Evolutionary conservation across 2,113 vertebrate species (phyloP).

Genomic region (Eupsittula cactorum): DNA sequence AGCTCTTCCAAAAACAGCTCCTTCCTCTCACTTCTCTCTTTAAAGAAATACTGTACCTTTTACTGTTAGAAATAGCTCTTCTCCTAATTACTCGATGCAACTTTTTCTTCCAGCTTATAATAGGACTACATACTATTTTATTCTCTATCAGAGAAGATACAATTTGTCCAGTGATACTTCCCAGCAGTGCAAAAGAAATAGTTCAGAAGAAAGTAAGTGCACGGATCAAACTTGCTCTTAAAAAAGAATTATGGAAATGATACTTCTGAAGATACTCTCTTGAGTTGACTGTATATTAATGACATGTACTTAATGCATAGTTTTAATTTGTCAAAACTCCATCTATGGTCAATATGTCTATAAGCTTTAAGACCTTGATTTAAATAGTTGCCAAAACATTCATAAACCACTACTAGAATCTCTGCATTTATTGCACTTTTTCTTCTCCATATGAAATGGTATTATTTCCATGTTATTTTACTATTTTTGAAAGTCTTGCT

Average conservation of each 20-base stretch:
- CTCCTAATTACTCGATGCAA: background rate
- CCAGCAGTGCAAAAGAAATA: background rate
- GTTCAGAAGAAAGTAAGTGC: background rate
- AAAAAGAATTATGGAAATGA: background rate
- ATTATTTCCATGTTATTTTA: background rate
- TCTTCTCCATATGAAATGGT: background rate
- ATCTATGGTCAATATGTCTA: background rate
- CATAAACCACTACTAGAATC: background rate
- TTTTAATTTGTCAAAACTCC: background rate
- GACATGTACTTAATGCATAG: background rate
- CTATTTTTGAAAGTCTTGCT: background rate
- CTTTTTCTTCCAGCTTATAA: background rate
- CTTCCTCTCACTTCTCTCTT: background rate
- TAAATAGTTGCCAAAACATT: background rate
- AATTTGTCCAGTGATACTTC: background rate
- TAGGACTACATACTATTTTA: background rate
- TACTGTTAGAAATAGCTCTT: background rate
- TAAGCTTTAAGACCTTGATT: background rate
- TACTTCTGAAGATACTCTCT: background rate
- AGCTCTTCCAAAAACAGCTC: background rate
- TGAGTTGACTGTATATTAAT: background rate
- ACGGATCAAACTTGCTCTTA: background rate
- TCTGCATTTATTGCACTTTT: background rate
- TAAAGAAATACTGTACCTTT: background rate
- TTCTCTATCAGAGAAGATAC: background rate